Evolutionary conservation across 2,797 vertebrate genomes (phyloP), one percentile per base, ranked within the genome.

Genomic region (Platalea minor): DNA sequence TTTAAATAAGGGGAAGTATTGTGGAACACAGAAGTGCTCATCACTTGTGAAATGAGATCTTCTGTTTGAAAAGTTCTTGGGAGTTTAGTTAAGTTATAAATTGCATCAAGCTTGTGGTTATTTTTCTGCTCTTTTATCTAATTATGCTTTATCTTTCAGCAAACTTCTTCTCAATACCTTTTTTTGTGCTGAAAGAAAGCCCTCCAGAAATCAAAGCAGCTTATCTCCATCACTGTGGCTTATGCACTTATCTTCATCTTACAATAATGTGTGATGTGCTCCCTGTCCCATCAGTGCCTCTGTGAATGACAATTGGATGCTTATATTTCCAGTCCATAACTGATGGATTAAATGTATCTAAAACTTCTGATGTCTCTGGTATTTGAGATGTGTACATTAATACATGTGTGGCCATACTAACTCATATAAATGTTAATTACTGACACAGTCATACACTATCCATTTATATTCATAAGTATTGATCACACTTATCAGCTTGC

Each of bases 231-330:
- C 93, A 73, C 77, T 82, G 69, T 94, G 80, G 63, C 29, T 95
- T 96, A 93, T 79, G 80, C 64, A 94, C 65, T 97, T 97, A 96
- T 96, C 93, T 95, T 95, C 68, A 91, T 95, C 87, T 91, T 56
- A 93, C 91, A 96, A 92, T 79, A 92, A 93, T 11, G 19, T 78
- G 56, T 80, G 77, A 87, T 0, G 4, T 43, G 54, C 26, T 96
- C 86, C 50, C 50, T 65, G 63, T 85, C 54, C 48, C 26, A 45
- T 17, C 81, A 75, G 41, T 95, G 56, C 28, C 54, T 86, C 33
- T 69, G 46, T 75, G 75, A 97, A 94, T 95, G 68, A 85, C 54
- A 96, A 94, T 25, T 64, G 60, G 72, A 59, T 86, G 29, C 86
- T 95, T 96, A 31, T 85, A 74, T 92, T 95, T 93, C 45, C 26